Conservation (phyloP, 2,888 invertebrate species). For the Dioctria linearis region DNA sequence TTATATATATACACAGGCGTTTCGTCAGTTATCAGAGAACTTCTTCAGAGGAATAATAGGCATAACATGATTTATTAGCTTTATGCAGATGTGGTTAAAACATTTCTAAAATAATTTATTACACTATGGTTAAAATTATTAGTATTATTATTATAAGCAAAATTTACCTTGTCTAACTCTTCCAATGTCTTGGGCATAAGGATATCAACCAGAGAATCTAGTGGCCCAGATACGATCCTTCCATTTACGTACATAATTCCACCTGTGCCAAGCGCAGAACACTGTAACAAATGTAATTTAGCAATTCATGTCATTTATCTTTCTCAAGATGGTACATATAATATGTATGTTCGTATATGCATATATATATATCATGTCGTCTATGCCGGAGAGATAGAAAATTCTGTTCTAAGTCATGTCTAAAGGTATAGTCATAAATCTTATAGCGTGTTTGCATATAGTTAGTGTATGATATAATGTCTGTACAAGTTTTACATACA, state of each 20-base stretch:
- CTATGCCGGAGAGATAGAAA: conserved; percentile 22
- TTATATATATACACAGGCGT: background rate
- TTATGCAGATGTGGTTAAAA: too few relatives aligned
- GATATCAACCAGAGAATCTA: conserved; percentile 68
- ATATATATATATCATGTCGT: conserved; percentile 14
- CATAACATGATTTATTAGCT: too few relatives aligned
- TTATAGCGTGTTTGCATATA: conserved; percentile 50
- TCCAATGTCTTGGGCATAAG: conserved; percentile 67
- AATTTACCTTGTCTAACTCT: conserved; percentile 69
- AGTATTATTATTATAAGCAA: too few relatives aligned
- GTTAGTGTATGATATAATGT: background rate
- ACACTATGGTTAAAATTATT: too few relatives aligned
- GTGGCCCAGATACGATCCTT: conserved; percentile 70
- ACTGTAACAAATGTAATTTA: conserved; percentile 61
- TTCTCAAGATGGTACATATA: conserved; percentile 40
- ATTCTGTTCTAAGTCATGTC: conserved; percentile 38
- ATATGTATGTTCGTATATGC: conserved; percentile 6
- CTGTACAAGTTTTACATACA: background rate
- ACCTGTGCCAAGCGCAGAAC: conserved; percentile 69
- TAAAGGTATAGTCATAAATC: conserved; percentile 53
- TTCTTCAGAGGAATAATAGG: background rate
- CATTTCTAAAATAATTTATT: too few relatives aligned
- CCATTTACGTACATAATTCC: conserved; percentile 70
- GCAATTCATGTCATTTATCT: conserved; percentile 56
- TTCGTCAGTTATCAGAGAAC: background rate